Evolutionary conservation across 2,888 invertebrate genomes (phyloP), one percentile per base, ranked within the genome.

Genomic region (Pyrochroa serraticornis): DNA sequence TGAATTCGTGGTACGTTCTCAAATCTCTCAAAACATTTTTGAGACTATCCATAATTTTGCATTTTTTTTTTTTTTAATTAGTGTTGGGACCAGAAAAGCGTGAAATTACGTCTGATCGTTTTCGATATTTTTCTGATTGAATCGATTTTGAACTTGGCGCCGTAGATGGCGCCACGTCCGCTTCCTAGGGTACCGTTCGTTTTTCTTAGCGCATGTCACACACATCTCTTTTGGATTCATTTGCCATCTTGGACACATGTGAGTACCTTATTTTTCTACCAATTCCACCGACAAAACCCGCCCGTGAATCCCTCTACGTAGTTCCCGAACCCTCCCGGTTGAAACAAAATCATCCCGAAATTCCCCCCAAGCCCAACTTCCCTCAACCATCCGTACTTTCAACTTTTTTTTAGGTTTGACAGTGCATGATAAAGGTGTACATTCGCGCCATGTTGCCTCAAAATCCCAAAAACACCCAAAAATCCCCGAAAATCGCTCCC

Each of bases 161-260:
- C 36, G 12, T 10, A 45, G 45, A 48, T 66, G 66, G 60, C 68
- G 65, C 66, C 62, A 63, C 53, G 42, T 56, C 65, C 51, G 63
- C 64, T 62, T 61, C 65, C 63, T 50, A 58, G 51, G 50, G 45
- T 63, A 64, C 68, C 69, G 70, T 70, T 73, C 60, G 63, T 68
- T 66, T 67, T 53, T 12, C 22, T 43, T 52, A 7, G 84, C 89
- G 88, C 89, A 87, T 85, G 88, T 87, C 85, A 84, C 82, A 80
- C 82, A 81, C 82, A 83, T 84, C 86, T 88, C 88, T 90, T 89
- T 88, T 88, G 88, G 88, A 87, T 87, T 87, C 89, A 88, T 89
- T 87, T 89, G 59, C 90, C 90, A 89, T 90, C 90, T 87, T 84
- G 89, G 88, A 88, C 90, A 91, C 91, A 91, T 90, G 91, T 91